Percentiles rank a stretch among this genome's conserved stretches.
Conservation (phyloP, 2,797 vertebrate species). For the Malacoctenus gilli region DNA sequence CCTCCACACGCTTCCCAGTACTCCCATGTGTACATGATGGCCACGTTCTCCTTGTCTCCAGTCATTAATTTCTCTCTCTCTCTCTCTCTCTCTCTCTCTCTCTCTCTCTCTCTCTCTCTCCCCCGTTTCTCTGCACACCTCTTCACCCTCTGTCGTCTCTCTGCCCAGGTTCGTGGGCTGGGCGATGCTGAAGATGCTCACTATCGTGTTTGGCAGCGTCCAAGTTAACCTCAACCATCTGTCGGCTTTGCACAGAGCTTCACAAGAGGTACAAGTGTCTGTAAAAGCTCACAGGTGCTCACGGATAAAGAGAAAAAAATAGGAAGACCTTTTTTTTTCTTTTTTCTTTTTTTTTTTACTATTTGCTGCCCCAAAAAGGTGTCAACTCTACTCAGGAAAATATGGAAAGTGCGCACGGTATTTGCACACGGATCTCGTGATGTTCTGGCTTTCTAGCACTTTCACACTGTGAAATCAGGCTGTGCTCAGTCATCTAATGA, state of each 20-base stretch:
- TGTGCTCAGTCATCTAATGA: slow-evolving; percentile 29
- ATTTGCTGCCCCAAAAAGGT: background rate
- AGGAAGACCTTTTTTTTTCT: slow-evolving; percentile 2
- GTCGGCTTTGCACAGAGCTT: slow-evolving; percentile 80
- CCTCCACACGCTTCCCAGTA: slow-evolving; percentile 16
- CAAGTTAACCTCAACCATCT: slow-evolving; percentile 89
- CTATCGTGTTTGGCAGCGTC: slow-evolving; percentile 80
- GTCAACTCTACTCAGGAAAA: background rate
- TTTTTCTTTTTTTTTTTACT: background rate
- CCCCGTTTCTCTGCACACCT: slow-evolving; percentile 16
- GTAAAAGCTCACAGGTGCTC: slow-evolving; percentile 14
- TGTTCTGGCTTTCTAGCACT: background rate
- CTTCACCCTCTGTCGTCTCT: slow-evolving; percentile 14
- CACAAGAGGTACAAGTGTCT: slow-evolving; percentile 77
- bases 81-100: background rate
- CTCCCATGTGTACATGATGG: slow-evolving; percentile 17
- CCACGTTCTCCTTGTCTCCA: slow-evolving; percentile 15
- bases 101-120: background rate
- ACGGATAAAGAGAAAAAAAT: too few relatives aligned
- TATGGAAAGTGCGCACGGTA: too few relatives aligned
- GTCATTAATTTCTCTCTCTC: slow-evolving; percentile 15
- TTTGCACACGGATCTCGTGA: too few relatives aligned
- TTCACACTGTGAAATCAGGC: slow-evolving; percentile 14
- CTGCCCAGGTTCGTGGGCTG: slow-evolving; percentile 84
- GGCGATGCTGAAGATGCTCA: slow-evolving; percentile 85